Base-by-base conservation (phyloP, 2,888 invertebrate genomes). In the Dicranocentrus wangi region DNA sequence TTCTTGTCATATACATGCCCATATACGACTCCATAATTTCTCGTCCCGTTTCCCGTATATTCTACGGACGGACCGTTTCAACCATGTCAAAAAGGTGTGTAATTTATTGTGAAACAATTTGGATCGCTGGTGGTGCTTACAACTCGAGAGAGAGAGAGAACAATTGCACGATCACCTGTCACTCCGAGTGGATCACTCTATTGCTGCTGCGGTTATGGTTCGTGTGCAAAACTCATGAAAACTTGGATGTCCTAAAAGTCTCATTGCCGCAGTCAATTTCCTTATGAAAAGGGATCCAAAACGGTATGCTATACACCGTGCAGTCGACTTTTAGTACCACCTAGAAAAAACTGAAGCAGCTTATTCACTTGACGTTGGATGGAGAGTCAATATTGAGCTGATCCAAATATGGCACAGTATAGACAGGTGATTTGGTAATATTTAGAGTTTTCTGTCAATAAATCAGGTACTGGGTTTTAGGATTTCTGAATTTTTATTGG, bases 1-100 rank as follows among this genome's bases (percentile, higher is more conserved):
- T 58, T 19, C 77, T 51, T 23, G 77, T 68, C 66, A 82, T 66
- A 39, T 82, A 77, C 72, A 72, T 76, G 32, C 82, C 72, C 42
- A 79, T 63, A 47, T 79, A 66, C 51, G 78, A 65, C 28, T 77
- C 81, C 81, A 81, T 81, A 71, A 43, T 66, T 51, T 51, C 8
- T 17, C n/a, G 43, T 8, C 43, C n/a, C 10, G 43, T 3, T 3
- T 43, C 43, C 43, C 43, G 43, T 43, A 19, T 28, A 21, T 15
- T 53, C 32, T 7, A 32, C 32, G 32, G 51, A n/a, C 19, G 51
- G 51, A 51, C 51, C 51, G 51, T 17, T n/a, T 51, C 19, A 51
- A 51, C 19, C 51, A 51, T 51, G 19, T 51, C 51, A 51, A 51
- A 17, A 32, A 32, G 8, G 19, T 17, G 51, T 3, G 32, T 32